Conservation (phyloP, 2,888 invertebrate species). For the Physocephala rufipes region DNA sequence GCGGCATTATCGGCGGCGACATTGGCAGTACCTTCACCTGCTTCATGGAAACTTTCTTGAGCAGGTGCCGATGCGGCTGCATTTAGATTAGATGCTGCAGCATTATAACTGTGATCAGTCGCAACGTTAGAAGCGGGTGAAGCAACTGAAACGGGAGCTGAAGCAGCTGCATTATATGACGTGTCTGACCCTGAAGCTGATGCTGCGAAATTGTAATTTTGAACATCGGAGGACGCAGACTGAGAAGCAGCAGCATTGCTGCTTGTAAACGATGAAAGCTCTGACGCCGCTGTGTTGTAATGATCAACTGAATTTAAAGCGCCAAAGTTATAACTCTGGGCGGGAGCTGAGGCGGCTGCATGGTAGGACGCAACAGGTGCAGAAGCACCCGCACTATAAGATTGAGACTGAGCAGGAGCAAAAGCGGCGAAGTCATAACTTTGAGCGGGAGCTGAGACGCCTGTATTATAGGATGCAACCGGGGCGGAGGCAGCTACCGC, state of each 20-base stretch:
- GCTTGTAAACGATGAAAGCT: constrained; percentile 36
- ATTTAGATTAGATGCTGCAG: constrained; percentile 33
- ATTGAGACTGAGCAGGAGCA: constrained; percentile 41
- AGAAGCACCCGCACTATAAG: constrained; percentile 26
- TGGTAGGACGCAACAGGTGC: background rate
- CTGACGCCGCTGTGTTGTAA: constrained; percentile 44
- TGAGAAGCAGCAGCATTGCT: constrained; percentile 36
- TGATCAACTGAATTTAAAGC: constrained; percentile 35
- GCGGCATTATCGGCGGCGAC: constrained; percentile 31
- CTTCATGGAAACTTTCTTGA: constrained; percentile 24
- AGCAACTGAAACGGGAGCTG: constrained; percentile 41
- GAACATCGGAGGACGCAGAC: constrained; percentile 48
- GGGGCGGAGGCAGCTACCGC: no score
- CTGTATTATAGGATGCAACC: no score
- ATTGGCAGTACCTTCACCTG: constrained; percentile 12
- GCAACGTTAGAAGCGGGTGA: no score
- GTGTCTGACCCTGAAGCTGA: constrained; percentile 36
- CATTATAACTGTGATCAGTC: constrained; percentile 35
- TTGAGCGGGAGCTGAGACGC: background rate
- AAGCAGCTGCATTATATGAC: constrained; percentile 13
- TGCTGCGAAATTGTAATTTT: constrained; percentile 42
- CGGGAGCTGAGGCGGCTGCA: constrained; percentile 35
- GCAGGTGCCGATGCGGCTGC: constrained; percentile 35
- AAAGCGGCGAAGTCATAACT: background rate
- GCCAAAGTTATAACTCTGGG: constrained; percentile 6